Conservation (phyloP, 2,113 vertebrate species). For the Corythornis madagascariensis region DNA sequence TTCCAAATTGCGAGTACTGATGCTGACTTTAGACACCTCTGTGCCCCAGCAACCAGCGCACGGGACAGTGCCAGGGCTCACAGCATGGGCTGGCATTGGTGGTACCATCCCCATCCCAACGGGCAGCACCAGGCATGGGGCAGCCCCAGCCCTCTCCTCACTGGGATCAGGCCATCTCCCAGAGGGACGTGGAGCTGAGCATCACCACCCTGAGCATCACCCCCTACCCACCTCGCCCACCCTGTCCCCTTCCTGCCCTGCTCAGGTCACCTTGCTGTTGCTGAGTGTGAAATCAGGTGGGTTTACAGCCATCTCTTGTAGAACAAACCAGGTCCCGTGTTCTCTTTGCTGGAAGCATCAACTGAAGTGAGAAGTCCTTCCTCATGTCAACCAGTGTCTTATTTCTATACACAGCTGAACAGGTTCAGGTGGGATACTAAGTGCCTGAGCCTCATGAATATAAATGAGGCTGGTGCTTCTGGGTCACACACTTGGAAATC, state of each 20-base stretch:
- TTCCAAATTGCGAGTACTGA: neutral
- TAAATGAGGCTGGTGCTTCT: neutral
- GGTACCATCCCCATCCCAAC: accelerated
- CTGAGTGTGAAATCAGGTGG: neutral
- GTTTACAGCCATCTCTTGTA: neutral
- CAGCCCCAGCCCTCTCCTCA: neutral
- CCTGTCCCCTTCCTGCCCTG: neutral
- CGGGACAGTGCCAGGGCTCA: neutral
- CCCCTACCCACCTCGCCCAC: accelerated
- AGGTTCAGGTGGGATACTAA: neutral
- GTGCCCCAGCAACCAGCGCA: accelerated
- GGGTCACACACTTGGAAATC: neutral
- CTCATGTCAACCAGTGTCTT: neutral
- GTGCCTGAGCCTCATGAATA: neutral
- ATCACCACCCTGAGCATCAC: neutral
- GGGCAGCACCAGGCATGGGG: neutral
- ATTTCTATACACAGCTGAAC: neutral
- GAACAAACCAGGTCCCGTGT: neutral
- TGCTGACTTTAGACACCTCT: neutral
- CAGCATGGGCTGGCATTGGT: accelerated
- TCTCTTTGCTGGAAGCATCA: neutral
- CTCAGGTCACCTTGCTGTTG: neutral
- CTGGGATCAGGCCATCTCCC: neutral
- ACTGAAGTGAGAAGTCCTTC: neutral
- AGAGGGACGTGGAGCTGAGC: neutral